Conservation (phyloP, 2,797 vertebrate genomes). For the Sebastes hubbsi region DNA sequence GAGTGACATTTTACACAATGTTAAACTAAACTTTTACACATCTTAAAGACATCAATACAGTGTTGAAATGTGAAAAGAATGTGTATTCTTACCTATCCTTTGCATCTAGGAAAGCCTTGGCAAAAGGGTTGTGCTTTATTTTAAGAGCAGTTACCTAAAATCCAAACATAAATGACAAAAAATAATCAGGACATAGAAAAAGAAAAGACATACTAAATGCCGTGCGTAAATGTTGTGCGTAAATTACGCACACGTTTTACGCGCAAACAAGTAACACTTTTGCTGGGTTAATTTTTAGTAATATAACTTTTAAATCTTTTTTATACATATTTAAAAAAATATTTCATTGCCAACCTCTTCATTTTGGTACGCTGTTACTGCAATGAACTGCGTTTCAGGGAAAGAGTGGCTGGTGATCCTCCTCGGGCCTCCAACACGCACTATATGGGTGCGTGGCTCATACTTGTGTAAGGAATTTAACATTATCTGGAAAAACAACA, state of each 20-base stretch:
- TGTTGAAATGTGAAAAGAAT: not conserved
- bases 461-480: slow-evolving; percentile 87
- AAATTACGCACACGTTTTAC: slow-evolving; percentile 26
- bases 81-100: slow-evolving; percentile 81
- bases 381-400: slow-evolving; percentile 86
- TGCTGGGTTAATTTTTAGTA: not conserved
- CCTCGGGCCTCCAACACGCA: slow-evolving; percentile 83
- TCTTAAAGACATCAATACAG: not conserved
- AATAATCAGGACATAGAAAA: not conserved
- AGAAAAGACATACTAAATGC: not conserved
- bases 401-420: slow-evolving; percentile 86
- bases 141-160: slow-evolving; percentile 85
- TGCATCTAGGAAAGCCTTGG: slow-evolving; percentile 87
- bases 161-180: slow-evolving; percentile 43
- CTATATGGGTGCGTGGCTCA: slow-evolving; percentile 85
- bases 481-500: slow-evolving; percentile 78
- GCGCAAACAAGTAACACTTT: not conserved
- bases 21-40: not conserved
- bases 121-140: slow-evolving; percentile 89
- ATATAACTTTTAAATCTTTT: not conserved
- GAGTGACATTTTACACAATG: not conserved
- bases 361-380: slow-evolving; percentile 87
- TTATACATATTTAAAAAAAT: not conserved
- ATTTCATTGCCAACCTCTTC: slow-evolving; percentile 78
- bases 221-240: slow-evolving; percentile 12